Evolutionary conservation across 2,888 invertebrate genomes (phyloP).

Genomic region (Hydrotaea diabolus): DNA sequence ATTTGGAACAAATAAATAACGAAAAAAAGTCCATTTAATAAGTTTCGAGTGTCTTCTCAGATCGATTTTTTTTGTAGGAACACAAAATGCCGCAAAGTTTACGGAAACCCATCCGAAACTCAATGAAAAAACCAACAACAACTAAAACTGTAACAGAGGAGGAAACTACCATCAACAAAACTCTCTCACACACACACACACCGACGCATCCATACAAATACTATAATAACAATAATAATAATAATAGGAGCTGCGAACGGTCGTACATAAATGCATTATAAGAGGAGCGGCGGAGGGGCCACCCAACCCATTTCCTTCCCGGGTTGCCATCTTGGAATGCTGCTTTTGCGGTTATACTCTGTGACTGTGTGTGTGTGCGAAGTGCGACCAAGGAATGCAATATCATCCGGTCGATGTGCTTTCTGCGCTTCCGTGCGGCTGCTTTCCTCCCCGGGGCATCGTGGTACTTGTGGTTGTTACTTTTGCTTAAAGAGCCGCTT

Average conservation of each 20-base stretch:
- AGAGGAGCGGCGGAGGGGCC: slow-evolving; percentile 16
- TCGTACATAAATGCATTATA: slow-evolving; percentile 28
- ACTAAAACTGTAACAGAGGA: not conserved
- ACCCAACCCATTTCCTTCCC: not conserved
- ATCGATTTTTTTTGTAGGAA: slow-evolving; percentile 53
- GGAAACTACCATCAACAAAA: not conserved
- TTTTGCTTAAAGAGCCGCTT: slow-evolving; percentile 56
- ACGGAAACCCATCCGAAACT: not conserved
- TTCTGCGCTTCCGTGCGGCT: slow-evolving; percentile 53
- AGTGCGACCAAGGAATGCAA: slow-evolving; percentile 10
- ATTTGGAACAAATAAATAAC: slow-evolving; percentile 39
- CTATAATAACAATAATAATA: slow-evolving; percentile 21
- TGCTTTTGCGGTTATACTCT: slow-evolving; percentile 67
- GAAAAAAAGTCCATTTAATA: slow-evolving; percentile 57
- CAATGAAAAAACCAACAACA: not conserved
- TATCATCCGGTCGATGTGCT: slow-evolving; percentile 45
- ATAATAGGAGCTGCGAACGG: slow-evolving; percentile 4
- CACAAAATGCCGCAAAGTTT: slow-evolving; percentile 26
- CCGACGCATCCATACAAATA: not conserved
- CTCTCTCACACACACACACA: too few species aligned
- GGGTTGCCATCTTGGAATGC: slow-evolving; percentile 51
- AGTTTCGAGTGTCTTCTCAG: slow-evolving; percentile 60
- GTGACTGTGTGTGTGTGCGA: slow-evolving; percentile 28
- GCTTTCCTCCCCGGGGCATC: slow-evolving; percentile 45
- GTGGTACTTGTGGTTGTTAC: slow-evolving; percentile 54